These are phyloP conservation scores for Amazona vittata DNA, from an alignment of 2,113 vertebrate genomes.

Conservation along the genomic window DNA sequence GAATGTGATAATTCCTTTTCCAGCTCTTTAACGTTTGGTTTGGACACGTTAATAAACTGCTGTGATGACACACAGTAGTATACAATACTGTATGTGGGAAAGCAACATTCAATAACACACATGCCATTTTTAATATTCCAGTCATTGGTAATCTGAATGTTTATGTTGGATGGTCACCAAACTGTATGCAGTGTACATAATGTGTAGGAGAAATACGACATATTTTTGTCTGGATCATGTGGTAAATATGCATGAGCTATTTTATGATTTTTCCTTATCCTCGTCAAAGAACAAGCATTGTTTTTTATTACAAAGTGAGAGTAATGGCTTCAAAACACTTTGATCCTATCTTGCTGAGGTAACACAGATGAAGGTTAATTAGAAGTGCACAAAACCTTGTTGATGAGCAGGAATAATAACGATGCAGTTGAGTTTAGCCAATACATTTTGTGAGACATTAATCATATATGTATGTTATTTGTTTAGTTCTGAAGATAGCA, in stretches of 20 bases:
- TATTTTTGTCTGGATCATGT: neutral
- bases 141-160: constrained; percentile 14
- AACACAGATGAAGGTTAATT: neutral
- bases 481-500: constrained; percentile 2
- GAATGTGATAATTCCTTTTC: neutral
- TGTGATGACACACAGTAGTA: neutral
- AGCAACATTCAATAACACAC: neutral
- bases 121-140: constrained; percentile 55
- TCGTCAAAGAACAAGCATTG: constrained; percentile 19
- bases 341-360: neutral
- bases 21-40: neutral
- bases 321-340: neutral
- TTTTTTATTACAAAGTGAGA: neutral
- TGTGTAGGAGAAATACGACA: neutral
- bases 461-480: neutral
- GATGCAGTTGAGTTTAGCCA: neutral
- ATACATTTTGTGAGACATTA: neutral
- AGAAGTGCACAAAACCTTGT: neutral
- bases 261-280: neutral
- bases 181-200: neutral
- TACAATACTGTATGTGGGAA: neutral
- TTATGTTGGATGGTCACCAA: constrained; percentile 32
- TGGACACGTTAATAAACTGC: neutral
- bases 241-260: constrained; percentile 31
- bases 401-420: neutral